These are phyloP conservation scores for Aegithalos caudatus DNA, from an alignment of 2,113 vertebrate species.

Conservation along the genomic window DNA sequence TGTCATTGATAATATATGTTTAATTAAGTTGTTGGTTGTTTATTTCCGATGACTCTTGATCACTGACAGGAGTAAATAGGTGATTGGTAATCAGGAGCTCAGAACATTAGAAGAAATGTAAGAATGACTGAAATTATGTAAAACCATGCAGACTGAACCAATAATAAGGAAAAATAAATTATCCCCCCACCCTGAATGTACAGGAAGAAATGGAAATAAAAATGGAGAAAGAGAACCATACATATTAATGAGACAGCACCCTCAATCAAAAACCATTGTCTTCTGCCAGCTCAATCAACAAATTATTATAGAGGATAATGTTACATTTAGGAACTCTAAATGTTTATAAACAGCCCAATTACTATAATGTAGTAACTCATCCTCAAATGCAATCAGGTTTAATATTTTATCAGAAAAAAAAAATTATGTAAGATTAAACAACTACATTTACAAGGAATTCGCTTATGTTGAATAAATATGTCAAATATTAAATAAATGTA, in stretches of 20 bases:
- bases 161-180: constrained; percentile 32
- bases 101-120: not conserved
- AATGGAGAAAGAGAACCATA: constrained; percentile 29
- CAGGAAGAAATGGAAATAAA: not conserved
- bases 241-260: constrained; percentile 50
- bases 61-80: not conserved
- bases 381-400: constrained; percentile 45
- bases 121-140: constrained; percentile 16
- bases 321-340: constrained; percentile 45
- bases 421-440: not conserved
- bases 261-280: constrained; percentile 58
- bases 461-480: not conserved
- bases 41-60: not conserved
- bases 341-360: constrained; percentile 67
- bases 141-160: constrained; percentile 18
- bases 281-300: constrained; percentile 59
- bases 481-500: not conserved
- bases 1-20: not conserved
- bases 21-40: not conserved
- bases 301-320: constrained; percentile 57
- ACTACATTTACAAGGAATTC: not conserved
- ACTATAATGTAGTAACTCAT: not conserved
- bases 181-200: not conserved
- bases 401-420: constrained; percentile 45
- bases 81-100: not conserved